A percentile compares a stretch with the other conserved stretches of the same genome.
These are phyloP conservation scores for Lethocerus indicus DNA, from an alignment of 1,140 invertebrate species.

Conservation along the genomic window DNA sequence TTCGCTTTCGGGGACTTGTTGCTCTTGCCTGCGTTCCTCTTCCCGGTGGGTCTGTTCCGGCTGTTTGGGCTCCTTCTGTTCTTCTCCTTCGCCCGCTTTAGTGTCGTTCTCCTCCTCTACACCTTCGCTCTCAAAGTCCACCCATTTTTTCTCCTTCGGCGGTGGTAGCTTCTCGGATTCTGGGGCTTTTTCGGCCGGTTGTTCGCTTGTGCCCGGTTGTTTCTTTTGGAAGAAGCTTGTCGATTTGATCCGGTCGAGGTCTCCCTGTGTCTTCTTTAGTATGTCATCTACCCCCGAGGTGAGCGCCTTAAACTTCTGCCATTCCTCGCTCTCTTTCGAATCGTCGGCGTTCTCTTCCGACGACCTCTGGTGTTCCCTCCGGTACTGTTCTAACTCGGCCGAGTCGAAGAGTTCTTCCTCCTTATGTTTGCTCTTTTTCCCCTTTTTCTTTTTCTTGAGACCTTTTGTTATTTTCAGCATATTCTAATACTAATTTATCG, in stretches of 20 bases:
- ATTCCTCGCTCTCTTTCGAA: conserved; percentile 56
- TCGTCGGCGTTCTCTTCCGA: conserved; percentile 20
- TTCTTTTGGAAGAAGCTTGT: conserved; percentile 72
- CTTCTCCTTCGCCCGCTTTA: background rate
- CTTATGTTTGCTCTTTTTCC: conserved; percentile 69
- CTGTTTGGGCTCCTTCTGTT: background rate
- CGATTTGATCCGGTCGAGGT: conserved; percentile 74
- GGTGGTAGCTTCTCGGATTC: conserved; percentile 11
- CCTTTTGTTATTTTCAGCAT: conserved; percentile 90
- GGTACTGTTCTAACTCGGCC: conserved; percentile 69
- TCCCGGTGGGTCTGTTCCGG: background rate
- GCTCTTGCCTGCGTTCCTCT: background rate
- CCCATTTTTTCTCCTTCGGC: conserved; percentile 20
- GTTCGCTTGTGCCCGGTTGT: conserved; percentile 28
- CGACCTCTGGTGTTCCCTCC: conserved; percentile 28
- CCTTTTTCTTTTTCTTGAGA: conserved; percentile 81
- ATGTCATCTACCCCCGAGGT: conserved; percentile 70
- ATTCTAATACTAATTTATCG: conserved; percentile 36
- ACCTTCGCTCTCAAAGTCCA: conserved; percentile 19
- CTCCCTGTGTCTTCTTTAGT: conserved; percentile 73
- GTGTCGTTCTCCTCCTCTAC: background rate
- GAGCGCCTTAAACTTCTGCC: conserved; percentile 69
- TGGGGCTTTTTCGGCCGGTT: conserved; percentile 19
- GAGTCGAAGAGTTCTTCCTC: conserved; percentile 74
- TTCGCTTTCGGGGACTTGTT: conserved; percentile 20